These are phyloP conservation scores for Microtus ochrogaster DNA, from an alignment of 2,113 vertebrate genomes.

Conservation along the genomic window DNA sequence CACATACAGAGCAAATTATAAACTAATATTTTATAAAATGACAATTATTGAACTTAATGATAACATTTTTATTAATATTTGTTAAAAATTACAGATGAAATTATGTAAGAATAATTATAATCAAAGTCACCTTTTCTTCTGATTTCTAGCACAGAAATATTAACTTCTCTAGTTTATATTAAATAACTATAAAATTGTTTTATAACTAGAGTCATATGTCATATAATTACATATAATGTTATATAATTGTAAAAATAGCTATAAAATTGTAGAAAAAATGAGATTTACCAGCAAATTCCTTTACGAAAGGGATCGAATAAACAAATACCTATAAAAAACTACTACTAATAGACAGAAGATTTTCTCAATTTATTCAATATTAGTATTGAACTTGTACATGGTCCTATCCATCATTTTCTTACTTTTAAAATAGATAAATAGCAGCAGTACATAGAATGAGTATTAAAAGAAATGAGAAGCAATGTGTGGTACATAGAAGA, in stretches of 20 bases:
- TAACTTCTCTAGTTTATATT: not conserved
- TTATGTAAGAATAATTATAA: not conserved
- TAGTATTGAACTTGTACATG: not conserved
- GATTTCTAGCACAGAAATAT: not conserved
- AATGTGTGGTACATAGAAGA: not conserved
- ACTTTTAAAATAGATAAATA: not conserved
- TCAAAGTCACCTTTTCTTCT: not conserved
- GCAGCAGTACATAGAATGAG: not conserved
- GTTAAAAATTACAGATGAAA: not conserved
- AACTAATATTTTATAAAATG: not conserved
- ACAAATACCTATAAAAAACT: not conserved
- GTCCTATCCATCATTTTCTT: not conserved
- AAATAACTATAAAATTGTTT: too few species aligned
- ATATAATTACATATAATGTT: too few species aligned
- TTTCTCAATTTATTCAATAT: not conserved
- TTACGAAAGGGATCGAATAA: not conserved
- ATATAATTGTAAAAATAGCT: not conserved
- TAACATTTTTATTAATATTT: not conserved
- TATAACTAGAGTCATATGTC: too few species aligned
- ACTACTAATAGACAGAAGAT: not conserved
- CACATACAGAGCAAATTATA: not conserved
- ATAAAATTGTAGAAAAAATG: not conserved
- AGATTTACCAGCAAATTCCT: fast-evolving
- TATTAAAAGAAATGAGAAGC: too few species aligned
- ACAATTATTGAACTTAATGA: not conserved